Evolutionary conservation across 2,888 invertebrate species (phyloP), one percentile per base, ranked within the genome.

Genomic region (Temnothorax ravouxi): DNA sequence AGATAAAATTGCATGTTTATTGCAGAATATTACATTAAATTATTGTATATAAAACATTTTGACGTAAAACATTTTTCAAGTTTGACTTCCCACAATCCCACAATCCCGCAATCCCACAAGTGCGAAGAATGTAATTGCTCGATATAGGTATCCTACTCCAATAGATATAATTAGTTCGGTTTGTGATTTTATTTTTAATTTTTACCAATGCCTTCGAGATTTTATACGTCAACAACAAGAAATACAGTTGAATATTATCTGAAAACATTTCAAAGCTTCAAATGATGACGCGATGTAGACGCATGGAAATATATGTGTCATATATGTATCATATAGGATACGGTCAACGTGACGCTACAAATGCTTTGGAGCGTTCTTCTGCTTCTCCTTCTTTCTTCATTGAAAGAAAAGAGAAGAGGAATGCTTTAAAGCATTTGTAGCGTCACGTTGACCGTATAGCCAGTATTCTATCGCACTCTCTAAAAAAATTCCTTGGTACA

Each of bases 161-260:
- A 66, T 0, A 66, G 4, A 21, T 79, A 67, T 34, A 5, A 67
- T 15, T 56, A 34, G 21, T 1, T 64, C 8, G n/a, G 4, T 44
- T 69, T 59, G 6, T n/a, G 3, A 59, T 18, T 11, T 25, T 6
- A 56, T 66, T 52, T n/a, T 59, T 77, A 74, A 83, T 79, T 79
- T 61, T 83, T 69, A 62, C 74, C 77, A 61, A 67, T 83, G 66
- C 11, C 66, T 15, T 59, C n/a, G 29, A 62, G 25, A 21, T 76
- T 61, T n/a, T 3, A 50, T 18, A 25, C 8, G n/a, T 69, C 50
- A 71, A 76, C 25, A 59, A 38, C 21, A 54, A 76, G 18, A 74
- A 76, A 21, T 25, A 64, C 41, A 38, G 62, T 18, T 11, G 59
- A 18, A 67, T 67, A 80, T 80, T 71, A 79, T 81, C 41, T 25